Conservation (phyloP, 2,797 vertebrate species). For the Molossus alvarezi region DNA sequence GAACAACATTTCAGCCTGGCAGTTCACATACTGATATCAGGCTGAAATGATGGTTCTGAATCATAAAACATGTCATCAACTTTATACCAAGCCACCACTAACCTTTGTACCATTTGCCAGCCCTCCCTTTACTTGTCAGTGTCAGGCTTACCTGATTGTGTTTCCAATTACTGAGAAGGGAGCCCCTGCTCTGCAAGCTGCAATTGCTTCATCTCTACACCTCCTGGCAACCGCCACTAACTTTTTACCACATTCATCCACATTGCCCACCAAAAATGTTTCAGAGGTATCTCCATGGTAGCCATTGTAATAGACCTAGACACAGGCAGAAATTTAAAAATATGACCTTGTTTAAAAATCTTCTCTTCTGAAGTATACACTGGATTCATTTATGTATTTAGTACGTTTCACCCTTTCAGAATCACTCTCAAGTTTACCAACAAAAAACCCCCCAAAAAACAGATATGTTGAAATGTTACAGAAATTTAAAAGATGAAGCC, state of each 20-base stretch:
- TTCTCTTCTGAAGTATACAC: constrained; percentile 60
- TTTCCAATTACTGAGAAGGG: constrained; percentile 98
- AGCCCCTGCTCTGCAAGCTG: constrained; percentile 95
- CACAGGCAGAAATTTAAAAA: constrained; percentile 87
- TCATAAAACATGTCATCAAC: constrained; percentile 97
- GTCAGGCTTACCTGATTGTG: constrained; percentile 96
- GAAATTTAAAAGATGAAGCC: constrained; percentile 54
- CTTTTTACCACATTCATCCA: constrained; percentile 94
- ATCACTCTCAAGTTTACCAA: constrained; percentile 52
- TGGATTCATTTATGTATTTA: constrained; percentile 67
- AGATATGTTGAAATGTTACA: constrained; percentile 45
- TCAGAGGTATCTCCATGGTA: constrained; percentile 99
- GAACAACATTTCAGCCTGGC: constrained; percentile 93
- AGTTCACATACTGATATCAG: constrained; percentile 96
- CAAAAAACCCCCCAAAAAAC: background rate
- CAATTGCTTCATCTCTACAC: constrained; percentile 97
- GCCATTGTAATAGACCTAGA: constrained; percentile 97
- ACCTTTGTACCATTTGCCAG: constrained; percentile 94
- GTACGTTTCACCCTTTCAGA: constrained; percentile 52
- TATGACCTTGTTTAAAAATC: constrained; percentile 77
- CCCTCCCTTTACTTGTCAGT: constrained; percentile 92
- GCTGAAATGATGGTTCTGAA: constrained; percentile 95
- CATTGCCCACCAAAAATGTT: constrained; percentile 97
- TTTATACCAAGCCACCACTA: constrained; percentile 93
- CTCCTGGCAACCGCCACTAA: constrained; percentile 96